Conservation (phyloP, 2,113 vertebrate species). For the Maccullochella peelii region DNA sequence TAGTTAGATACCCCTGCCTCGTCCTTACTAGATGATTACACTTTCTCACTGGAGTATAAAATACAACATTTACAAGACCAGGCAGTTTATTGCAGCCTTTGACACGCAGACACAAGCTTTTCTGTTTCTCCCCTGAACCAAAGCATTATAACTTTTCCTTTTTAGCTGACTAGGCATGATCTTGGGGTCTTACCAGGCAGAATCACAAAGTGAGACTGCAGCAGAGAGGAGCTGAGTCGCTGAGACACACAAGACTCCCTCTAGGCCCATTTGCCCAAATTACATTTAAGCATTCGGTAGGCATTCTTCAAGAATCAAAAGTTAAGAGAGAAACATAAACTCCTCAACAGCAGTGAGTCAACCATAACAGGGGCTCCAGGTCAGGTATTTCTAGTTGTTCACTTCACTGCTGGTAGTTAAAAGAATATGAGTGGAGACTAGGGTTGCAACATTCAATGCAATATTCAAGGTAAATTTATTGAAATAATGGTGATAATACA, state of each 20-base stretch:
- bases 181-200: not conserved
- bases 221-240: not conserved
- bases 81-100: not conserved
- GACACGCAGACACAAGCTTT: not conserved
- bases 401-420: not conserved
- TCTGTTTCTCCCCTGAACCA: not conserved
- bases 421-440: not conserved
- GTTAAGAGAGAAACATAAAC: not conserved
- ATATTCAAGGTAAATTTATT: no score
- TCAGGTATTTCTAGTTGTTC: not conserved
- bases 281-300: not conserved
- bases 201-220: not conserved
- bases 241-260: not conserved
- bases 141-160: not conserved
- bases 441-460: no score
- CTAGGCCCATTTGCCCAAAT: not conserved
- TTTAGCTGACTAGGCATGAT: not conserved
- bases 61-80: not conserved
- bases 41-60: not conserved
- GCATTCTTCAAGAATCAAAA: not conserved
- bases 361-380: not conserved
- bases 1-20: not conserved
- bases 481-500: no score
- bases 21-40: not conserved
- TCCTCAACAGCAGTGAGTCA: not conserved